These are phyloP conservation scores for Apis dorsata DNA, from an alignment of 1,140 invertebrate genomes.

Conservation along the genomic window DNA sequence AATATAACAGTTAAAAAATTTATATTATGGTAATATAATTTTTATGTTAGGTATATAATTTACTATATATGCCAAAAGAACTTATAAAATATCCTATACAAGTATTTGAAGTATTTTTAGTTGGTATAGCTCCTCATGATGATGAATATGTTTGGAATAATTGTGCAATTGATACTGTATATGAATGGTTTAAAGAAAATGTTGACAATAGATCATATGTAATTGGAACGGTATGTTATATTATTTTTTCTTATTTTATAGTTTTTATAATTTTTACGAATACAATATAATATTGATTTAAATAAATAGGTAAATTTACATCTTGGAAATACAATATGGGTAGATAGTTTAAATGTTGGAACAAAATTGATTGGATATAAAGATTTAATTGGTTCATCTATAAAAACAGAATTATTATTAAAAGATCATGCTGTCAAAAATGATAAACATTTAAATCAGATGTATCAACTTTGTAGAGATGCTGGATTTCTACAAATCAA, in stretches of 20 bases:
- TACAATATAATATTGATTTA: slow-evolving; percentile 25
- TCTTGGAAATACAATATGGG: slow-evolving; percentile 74
- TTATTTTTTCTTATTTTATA: background rate
- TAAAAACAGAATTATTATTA: slow-evolving; percentile 64
- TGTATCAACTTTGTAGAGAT: slow-evolving; percentile 59
- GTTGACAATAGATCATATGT: slow-evolving; percentile 59
- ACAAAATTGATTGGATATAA: slow-evolving; percentile 65
- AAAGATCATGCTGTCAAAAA: slow-evolving; percentile 65
- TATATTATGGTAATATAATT: slow-evolving; percentile 3
- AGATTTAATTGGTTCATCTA: slow-evolving; percentile 62
- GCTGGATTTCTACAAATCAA: slow-evolving; percentile 51
- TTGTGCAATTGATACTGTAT: slow-evolving; percentile 53
- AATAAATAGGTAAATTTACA: slow-evolving; percentile 69
- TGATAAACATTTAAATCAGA: slow-evolving; percentile 62
- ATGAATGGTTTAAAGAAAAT: slow-evolving; percentile 70
- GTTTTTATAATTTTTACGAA: background rate
- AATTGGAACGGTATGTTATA: slow-evolving; percentile 67
- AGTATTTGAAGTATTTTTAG: slow-evolving; percentile 73
- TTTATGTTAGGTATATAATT: slow-evolving; percentile 59
- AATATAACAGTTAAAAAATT: background rate
- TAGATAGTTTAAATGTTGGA: slow-evolving; percentile 70
- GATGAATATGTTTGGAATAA: slow-evolving; percentile 74
- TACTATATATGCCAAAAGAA: slow-evolving; percentile 71
- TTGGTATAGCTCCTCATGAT: slow-evolving; percentile 71
- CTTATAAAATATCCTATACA: slow-evolving; percentile 62